Conservation (phyloP, 53 echinoderm and acorn worm species). For the Echinarachnius parma region DNA sequence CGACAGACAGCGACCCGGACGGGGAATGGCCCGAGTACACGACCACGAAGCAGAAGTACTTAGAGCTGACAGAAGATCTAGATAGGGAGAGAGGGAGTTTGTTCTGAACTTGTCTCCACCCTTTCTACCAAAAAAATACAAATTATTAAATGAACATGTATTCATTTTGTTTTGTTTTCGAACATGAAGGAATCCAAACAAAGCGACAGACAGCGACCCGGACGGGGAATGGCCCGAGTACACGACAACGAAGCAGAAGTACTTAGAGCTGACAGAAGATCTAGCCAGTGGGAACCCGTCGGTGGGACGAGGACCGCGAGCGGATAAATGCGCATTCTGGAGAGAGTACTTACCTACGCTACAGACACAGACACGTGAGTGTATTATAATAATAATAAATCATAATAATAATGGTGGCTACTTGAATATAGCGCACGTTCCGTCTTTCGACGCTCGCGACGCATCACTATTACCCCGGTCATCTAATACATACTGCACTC, state of each 20-base stretch:
- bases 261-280: conserved; percentile 61
- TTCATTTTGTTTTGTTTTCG: too few species aligned
- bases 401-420: too few species aligned
- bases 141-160: too few species aligned
- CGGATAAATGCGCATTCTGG: conserved; percentile 87
- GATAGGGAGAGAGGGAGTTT: conserved; percentile 33
- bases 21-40: conserved; percentile 80
- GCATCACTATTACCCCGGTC: too few species aligned
- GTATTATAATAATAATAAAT: too few species aligned
- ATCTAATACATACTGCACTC: too few species aligned
- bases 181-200: conserved; percentile 95
- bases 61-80: conserved; percentile 64
- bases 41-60: conserved; percentile 53
- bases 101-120: too few species aligned
- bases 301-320: conserved; percentile 69
- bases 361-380: conserved; percentile 82
- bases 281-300: conserved; percentile 36
- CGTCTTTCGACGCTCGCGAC: too few species aligned
- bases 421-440: too few species aligned
- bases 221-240: conserved; percentile 75
- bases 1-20: conserved; percentile 33
- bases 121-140: too few species aligned
- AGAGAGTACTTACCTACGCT: conserved; percentile 71
- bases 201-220: conserved; percentile 31
- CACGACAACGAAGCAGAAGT: conserved; percentile 60